phyloP scores from a whole-genome alignment of 2,797 vertebrate genomes.

The Margarornis squamiger region DNA sequence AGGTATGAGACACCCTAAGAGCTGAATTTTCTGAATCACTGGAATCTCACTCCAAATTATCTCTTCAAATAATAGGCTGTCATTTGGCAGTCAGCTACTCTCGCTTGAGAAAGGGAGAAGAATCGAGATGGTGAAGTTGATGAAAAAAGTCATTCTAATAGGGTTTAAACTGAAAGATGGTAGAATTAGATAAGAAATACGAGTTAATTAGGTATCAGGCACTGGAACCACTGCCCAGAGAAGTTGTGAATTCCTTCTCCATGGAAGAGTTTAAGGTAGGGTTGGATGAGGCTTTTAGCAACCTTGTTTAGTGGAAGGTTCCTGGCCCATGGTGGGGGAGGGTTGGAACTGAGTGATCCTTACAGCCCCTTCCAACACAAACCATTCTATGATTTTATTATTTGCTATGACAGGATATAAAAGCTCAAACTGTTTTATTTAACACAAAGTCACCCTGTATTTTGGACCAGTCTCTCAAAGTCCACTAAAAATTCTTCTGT shows the following conservation, averaged over 20 bases:
- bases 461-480: not conserved
- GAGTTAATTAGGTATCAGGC: not conserved
- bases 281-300: not conserved
- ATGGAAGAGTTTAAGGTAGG: not conserved
- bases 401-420: not conserved
- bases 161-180: not conserved
- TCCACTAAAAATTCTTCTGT: not conserved
- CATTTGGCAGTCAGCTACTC: not conserved
- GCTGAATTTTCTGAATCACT: not conserved
- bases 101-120: not conserved
- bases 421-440: not conserved
- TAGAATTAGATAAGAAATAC: not conserved
- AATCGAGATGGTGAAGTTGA: not conserved
- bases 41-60: not conserved
- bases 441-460: not conserved
- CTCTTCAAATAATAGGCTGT: not conserved
- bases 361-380: not conserved
- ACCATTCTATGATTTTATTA: not conserved
- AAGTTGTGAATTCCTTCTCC: not conserved
- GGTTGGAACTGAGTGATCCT: not conserved
- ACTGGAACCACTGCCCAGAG: not conserved
- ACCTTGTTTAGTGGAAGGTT: not conserved
- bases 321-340: too few species aligned
- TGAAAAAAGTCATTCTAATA: not conserved
- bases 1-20: conserved; percentile 74